Base-by-base conservation (phyloP, 2,888 invertebrate species). In the Ormyrus pomaceus region DNA sequence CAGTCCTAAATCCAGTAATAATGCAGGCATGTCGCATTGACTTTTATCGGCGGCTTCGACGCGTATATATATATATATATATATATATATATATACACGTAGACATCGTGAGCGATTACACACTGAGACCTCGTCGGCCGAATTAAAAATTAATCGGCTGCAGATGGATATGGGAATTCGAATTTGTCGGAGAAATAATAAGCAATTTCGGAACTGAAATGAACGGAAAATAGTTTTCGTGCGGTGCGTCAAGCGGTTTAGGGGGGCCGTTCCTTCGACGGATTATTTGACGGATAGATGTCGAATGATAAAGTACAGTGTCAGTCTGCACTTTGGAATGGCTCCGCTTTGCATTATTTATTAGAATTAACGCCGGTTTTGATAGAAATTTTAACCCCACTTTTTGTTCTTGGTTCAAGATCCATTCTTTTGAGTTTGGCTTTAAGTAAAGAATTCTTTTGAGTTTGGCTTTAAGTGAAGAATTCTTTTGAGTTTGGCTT, bases 131-230 rank as follows among this genome's bases (percentile, higher is more conserved):
- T 13, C 13, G 13, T 13, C 34, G 53, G 6, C 10, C 34, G 34
- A 48, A 62, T 53, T 10, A 59, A 51, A 69, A 51, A 71, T 71
- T 76, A 19, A 71, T 66, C 46, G 56, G 7, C 45, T 10, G 7
- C 8, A 46, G 10, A 11, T 74, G 58, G 58, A 74, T 65, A 34
- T 58, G 66, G 19, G 53, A 66, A 66, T 45, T 56, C 56, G 62
- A 77, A 66, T 46, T n/a, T 65, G 55, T 45, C 62, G 34, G 58
- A 50, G 56, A 61, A 61, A 51, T 73, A 72, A 77, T 77, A 77
- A 80, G 72, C 59, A 73, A 80, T 80, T 80, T 80, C 69, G 56
- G 6, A 59, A 19, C 58, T 46, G 74, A 75, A 79, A 75, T 75
- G 65, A 75, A 69, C 62, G 73, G 73, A 65, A 80, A 80, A 73